Evolutionary conservation across 2,888 invertebrate genomes (phyloP).

Genomic region (Pristionchus japonicus): DNA sequence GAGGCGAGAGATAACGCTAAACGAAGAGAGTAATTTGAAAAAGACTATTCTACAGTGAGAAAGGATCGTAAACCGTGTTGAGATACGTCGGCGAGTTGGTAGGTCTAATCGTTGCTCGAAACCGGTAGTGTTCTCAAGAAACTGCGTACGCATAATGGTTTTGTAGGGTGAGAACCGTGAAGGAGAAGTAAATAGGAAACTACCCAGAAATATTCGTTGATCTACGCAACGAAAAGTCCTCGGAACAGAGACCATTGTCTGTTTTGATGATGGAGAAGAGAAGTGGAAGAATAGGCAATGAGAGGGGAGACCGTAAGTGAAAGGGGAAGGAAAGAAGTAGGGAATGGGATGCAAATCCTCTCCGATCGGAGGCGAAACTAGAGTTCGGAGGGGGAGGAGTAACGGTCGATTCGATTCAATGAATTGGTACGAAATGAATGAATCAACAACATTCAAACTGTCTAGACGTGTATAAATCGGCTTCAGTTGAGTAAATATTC

Average conservation of each 20-base stretch:
- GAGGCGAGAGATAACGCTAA: neutral
- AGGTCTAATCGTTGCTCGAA: slow-evolving; percentile 2
- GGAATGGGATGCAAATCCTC: slow-evolving; percentile 1
- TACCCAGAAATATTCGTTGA: neutral
- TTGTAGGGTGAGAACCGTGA: neutral
- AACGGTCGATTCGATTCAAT: neutral
- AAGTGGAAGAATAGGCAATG: neutral
- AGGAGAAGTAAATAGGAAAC: neutral
- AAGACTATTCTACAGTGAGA: neutral
- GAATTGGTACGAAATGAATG: neutral
- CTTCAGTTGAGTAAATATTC: neutral
- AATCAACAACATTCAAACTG: neutral
- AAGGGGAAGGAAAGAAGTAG: neutral
- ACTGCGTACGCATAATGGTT: neutral
- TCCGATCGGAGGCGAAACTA: neutral
- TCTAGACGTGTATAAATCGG: neutral
- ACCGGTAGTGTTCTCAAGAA: neutral
- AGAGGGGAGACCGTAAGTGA: neutral
- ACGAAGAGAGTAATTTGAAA: neutral
- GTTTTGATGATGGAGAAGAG: slow-evolving; percentile 16
- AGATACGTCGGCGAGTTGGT: neutral
- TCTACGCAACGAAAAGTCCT: neutral
- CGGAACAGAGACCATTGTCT: neutral
- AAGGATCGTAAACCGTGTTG: neutral
- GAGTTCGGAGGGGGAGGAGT: neutral